Conservation (phyloP, 2,888 invertebrate genomes). For the Pammene fasciana region DNA sequence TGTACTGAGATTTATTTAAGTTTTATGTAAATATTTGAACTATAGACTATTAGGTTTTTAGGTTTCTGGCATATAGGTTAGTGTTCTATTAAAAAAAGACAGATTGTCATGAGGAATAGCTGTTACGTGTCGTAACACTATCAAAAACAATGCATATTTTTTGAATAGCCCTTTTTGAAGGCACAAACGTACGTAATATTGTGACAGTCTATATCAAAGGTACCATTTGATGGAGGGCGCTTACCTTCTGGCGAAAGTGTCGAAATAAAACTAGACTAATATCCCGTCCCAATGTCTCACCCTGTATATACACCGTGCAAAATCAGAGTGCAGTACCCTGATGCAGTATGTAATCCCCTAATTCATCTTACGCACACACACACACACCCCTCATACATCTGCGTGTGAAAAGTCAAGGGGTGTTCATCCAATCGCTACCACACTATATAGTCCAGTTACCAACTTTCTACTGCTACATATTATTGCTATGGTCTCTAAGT, state of each 20-base stretch:
- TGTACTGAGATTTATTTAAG: constrained; percentile 58
- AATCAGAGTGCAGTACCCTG: constrained; percentile 83
- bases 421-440: constrained; percentile 9
- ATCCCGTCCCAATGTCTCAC: constrained; percentile 45
- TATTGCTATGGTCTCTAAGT: neutral
- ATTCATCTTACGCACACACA: constrained; percentile 72
- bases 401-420: constrained; percentile 76
- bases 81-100: neutral
- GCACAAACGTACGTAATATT: too few species aligned
- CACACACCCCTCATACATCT: constrained; percentile 65
- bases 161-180: too few species aligned
- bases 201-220: too few species aligned
- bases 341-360: constrained; percentile 80
- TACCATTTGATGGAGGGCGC: too few species aligned
- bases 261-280: too few species aligned
- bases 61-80: constrained; percentile 3
- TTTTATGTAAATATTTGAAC: constrained; percentile 44
- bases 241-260: too few species aligned
- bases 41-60: constrained; percentile 30
- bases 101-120: neutral
- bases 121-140: neutral
- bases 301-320: constrained; percentile 74
- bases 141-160: neutral
- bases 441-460: neutral
- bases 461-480: neutral